Percentiles rank a stretch among this genome's conserved stretches.
Conservation (phyloP, 2,113 vertebrate species). For the Periophthalmodon schlosseri region DNA sequence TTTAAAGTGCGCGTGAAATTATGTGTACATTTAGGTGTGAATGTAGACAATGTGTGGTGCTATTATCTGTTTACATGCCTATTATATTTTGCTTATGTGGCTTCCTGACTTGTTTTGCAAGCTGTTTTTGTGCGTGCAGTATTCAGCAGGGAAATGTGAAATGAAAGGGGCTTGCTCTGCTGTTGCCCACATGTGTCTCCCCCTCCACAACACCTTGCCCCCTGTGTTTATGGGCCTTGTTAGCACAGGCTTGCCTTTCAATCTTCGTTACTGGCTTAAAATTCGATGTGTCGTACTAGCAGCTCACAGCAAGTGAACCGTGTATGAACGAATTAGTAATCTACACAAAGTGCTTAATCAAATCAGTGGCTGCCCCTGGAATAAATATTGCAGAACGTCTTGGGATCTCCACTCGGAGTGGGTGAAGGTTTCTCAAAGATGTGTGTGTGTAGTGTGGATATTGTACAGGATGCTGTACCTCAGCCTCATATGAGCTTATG, state of each 20-base stretch:
- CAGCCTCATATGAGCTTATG: not conserved
- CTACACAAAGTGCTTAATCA: constrained; percentile 80
- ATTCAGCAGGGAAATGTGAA: constrained; percentile 55
- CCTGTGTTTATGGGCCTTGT: constrained; percentile 86
- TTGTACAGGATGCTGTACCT: constrained; percentile 36
- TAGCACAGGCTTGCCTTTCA: constrained; percentile 91
- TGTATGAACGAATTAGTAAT: constrained; percentile 79
- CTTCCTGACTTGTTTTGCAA: constrained; percentile 10
- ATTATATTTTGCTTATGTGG: constrained; percentile 23
- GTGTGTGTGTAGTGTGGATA: constrained; percentile 18
- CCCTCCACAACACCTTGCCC: constrained; percentile 41
- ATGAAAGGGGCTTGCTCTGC: constrained; percentile 83
- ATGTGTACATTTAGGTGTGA: constrained; percentile 50
- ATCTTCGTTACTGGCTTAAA: constrained; percentile 90
- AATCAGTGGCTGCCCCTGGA: constrained; percentile 71
- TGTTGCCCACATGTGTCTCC: constrained; percentile 84
- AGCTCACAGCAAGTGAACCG: constrained; percentile 90
- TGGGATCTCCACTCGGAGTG: constrained; percentile 60
- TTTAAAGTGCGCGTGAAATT: constrained; percentile 23
- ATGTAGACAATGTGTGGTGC: constrained; percentile 12
- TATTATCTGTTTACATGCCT: constrained; percentile 26
- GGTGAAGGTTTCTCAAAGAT: constrained; percentile 58
- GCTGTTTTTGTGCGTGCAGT: constrained; percentile 16
- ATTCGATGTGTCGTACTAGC: constrained; percentile 91
- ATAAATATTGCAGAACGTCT: constrained; percentile 74